Evolutionary conservation across 2,113 vertebrate species (phyloP), one percentile per base, ranked within the genome.

Genomic region (Oryzias javanicus): DNA sequence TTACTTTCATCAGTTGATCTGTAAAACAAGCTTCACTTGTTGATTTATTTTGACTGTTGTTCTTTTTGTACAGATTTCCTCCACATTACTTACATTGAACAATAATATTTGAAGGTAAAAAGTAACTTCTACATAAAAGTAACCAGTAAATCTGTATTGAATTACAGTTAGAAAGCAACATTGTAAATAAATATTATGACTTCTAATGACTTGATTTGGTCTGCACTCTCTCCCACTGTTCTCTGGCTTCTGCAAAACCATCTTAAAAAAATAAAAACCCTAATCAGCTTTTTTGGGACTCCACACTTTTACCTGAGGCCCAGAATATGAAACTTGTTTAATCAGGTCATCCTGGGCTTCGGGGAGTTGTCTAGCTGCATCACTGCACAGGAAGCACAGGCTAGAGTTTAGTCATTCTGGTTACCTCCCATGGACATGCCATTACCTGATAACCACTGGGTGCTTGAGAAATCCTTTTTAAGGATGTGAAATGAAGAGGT

Each of bases 371-470:
- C 63, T 77, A 24, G 57, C 79, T 82, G 86, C 84, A 82, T 81
- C 84, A 56, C 64, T 74, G 70, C 79, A 79, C 78, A 80, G 74
- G 42, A 64, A 83, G 81, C 74, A 68, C 60, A 55, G 71, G 69
- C 44, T 60, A 70, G 73, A 72, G 74, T 81, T 80, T 57, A 71
- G 76, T 56, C 48, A 19, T 50, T 80, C 64, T 74, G 80, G 76
- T 87, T 78, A 77, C 74, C 72, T 67, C 76, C 76, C 4, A 35
- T 44, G 63, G 79, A 83, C 76, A 75, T 72, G 67, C 64, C 66
- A 85, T 84, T 86, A 84, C 84, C 80, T 85, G 80, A 89, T 85
- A 87, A 80, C 74, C 56, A 19, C 40, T 14, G 49, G 54, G 14
- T 73, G 81, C 70, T 10, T 45, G 60, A 68, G 74, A 80, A 77